phyloP scores from a whole-genome alignment of 2,888 invertebrate genomes.

The Didymodactylos carnosus region DNA sequence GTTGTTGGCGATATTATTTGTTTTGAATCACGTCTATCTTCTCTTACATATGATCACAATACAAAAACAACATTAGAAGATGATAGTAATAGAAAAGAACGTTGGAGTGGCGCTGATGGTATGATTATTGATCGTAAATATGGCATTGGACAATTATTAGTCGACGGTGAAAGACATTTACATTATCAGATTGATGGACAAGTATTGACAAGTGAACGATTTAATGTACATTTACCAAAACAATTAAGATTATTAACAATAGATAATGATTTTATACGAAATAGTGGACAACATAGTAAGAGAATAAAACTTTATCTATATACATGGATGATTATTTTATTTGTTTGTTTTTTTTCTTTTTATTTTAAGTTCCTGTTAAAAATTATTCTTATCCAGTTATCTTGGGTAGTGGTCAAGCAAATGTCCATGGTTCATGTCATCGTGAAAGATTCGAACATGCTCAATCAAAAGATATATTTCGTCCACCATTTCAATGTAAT shows the following conservation, averaged over 20 bases:
- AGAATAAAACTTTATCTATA: no score
- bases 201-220: background rate
- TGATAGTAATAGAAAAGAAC: background rate
- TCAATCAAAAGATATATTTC: background rate
- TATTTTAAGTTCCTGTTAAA: background rate
- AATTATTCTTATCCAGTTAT: background rate
- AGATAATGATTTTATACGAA: background rate
- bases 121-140: background rate
- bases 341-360: background rate
- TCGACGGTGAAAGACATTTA: background rate
- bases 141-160: background rate
- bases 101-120: background rate
- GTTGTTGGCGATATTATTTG: background rate
- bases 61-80: no score
- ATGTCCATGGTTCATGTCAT: background rate
- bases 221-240: background rate
- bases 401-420: background rate
- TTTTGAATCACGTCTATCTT: no score
- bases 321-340: no score
- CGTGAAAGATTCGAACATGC: background rate
- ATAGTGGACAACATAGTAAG: background rate
- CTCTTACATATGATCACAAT: no score
- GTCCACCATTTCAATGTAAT: background rate
- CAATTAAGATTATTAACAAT: background rate
- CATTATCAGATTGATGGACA: background rate